Conservation (phyloP, 1,140 invertebrate genomes). For the Aphaenogaster rudis region DNA sequence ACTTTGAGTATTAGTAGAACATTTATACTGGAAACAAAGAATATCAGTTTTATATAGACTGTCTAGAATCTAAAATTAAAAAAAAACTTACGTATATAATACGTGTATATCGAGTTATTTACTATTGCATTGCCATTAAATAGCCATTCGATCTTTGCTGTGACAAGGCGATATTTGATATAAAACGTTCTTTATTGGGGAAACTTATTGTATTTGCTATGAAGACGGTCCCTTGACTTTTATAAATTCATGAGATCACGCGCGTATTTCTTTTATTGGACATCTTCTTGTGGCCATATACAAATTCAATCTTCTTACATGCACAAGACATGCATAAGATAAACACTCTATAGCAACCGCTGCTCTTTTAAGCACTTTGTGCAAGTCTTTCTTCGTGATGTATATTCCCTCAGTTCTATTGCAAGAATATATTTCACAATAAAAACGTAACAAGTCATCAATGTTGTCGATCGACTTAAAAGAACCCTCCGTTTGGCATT, state of each 20-base stretch:
- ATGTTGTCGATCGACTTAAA: not conserved
- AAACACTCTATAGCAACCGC: not conserved
- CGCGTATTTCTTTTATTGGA: constrained; percentile 37
- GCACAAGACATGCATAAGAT: not conserved
- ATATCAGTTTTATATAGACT: not conserved
- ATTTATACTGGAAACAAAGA: not conserved
- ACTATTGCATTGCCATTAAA: not conserved
- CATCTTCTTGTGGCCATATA: not conserved
- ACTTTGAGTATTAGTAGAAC: not conserved
- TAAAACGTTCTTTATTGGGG: not conserved
- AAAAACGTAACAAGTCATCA: constrained; percentile 18
- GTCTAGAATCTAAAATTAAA: not conserved
- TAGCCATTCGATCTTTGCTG: not conserved
- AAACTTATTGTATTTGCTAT: not conserved
- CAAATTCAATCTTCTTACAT: constrained; percentile 16
- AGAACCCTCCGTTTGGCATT: not conserved
- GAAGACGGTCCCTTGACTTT: not conserved
- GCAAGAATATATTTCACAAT: not conserved
- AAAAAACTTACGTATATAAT: not conserved
- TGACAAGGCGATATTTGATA: constrained; percentile 3
- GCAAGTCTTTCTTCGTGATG: not conserved
- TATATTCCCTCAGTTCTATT: not conserved
- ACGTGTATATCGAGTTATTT: not conserved
- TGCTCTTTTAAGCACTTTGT: not conserved
- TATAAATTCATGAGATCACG: not conserved